Evolutionary conservation across 2,797 vertebrate genomes (phyloP).

Genomic region (Eulemur rubriventer): DNA sequence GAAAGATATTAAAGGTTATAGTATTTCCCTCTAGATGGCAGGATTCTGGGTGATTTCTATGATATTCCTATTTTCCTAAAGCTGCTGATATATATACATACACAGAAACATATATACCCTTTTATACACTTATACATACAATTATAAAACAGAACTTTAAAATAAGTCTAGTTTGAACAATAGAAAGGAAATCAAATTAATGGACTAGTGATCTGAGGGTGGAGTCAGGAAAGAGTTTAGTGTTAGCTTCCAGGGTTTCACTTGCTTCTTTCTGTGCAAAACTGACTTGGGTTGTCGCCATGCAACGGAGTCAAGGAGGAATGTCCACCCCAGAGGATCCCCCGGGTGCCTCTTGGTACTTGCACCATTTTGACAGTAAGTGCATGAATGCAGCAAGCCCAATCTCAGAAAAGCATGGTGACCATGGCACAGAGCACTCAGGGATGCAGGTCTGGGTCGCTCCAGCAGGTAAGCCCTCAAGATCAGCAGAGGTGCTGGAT

Average conservation of each 20-base stretch:
- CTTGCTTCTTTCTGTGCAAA: not conserved
- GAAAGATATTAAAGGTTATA: not conserved
- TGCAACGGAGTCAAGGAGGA: not conserved
- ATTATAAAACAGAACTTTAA: not conserved
- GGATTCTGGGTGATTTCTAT: not conserved
- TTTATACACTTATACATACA: not conserved
- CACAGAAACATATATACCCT: not conserved
- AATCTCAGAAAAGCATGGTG: rapidly evolving
- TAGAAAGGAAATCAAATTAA: not conserved
- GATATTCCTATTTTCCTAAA: not conserved
- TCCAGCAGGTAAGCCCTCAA: no score
- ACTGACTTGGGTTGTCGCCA: not conserved
- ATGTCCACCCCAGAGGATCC: no score
- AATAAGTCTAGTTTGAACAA: not conserved
- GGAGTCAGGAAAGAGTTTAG: not conserved
- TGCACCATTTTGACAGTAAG: not conserved
- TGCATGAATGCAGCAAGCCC: not conserved
- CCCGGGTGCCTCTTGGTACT: not conserved
- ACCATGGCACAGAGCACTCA: not conserved
- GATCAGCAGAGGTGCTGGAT: not conserved
- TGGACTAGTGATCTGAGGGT: not conserved
- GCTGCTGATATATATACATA: not conserved
- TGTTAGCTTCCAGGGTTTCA: not conserved
- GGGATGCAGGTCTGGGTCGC: not conserved
- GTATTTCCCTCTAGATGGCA: not conserved